These are phyloP conservation scores for Parauchenoglanis ngamensis DNA, from an alignment of 2,797 vertebrate genomes.

Conservation along the genomic window DNA sequence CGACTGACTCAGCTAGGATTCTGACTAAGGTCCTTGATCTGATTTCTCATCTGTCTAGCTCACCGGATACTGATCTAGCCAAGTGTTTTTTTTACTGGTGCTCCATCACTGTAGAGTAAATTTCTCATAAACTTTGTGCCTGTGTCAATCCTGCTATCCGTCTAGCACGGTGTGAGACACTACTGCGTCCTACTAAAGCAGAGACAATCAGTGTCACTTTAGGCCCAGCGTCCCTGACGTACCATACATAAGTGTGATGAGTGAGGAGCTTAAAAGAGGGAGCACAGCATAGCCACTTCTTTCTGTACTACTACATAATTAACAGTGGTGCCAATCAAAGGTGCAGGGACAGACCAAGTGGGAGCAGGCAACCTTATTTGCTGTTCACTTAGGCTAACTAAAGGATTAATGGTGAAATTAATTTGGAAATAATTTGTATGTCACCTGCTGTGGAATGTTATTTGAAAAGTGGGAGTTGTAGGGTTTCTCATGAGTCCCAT, in stretches of 20 bases:
- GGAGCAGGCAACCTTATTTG: slow-evolving; percentile 50
- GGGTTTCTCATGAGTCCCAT: slow-evolving; percentile 33
- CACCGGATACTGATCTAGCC: not conserved
- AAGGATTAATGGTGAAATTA: slow-evolving; percentile 62
- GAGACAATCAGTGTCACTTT: slow-evolving; percentile 29
- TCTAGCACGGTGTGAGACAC: slow-evolving; percentile 1
- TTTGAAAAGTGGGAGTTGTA: slow-evolving; percentile 25
- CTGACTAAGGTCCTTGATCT: slow-evolving; percentile 22
- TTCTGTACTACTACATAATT: slow-evolving; percentile 48
- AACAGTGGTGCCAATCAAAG: slow-evolving; percentile 43
- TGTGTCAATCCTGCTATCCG: not conserved
- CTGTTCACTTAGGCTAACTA: slow-evolving; percentile 61
- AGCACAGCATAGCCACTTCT: slow-evolving; percentile 10
- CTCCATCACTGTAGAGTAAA: not conserved
- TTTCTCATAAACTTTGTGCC: slow-evolving; percentile 3
- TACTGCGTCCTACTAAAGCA: not conserved
- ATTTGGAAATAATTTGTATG: slow-evolving; percentile 60
- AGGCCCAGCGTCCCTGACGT: slow-evolving; percentile 10
- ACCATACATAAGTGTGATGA: not conserved
- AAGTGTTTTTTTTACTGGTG: slow-evolving; percentile 13
- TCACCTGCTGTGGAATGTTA: slow-evolving; percentile 59
- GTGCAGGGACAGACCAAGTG: slow-evolving; percentile 22
- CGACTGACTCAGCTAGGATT: slow-evolving; percentile 2
- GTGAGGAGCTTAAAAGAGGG: slow-evolving; percentile 8
- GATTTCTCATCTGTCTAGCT: not conserved